Base-by-base conservation (phyloP, 2,888 invertebrate species). In the Lasioglossum lativentre region DNA sequence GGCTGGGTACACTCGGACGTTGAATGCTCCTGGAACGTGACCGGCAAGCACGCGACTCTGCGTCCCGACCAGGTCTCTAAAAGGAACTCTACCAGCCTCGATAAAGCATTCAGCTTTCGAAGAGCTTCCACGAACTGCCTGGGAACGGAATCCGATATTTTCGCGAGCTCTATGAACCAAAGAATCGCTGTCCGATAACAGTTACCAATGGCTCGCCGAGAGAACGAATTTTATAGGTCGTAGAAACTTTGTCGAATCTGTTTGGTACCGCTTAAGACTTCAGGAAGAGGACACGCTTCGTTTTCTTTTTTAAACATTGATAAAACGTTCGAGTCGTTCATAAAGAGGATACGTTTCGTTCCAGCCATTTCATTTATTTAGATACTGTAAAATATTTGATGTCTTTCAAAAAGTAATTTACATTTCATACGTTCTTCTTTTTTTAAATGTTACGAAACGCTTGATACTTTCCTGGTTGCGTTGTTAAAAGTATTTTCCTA, bases 11-110 rank as follows among this genome's bases (percentile, higher is more conserved):
- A 72, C 66, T 80, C 19, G 75, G 45, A 40, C n/a, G 75, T n/a
- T 75, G 47, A 63, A 78, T 75, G 71, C 83, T n/a, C 14, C n/a
- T n/a, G 45, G 52, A 76, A 83, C 76, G 77, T 76, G 82, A 82
- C 82, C 56, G 70, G 59, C 40, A n/a, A n/a, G 47, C 75, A 27
- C 56, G 75, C 68, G 71, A 68, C 66, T n/a, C n/a, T 63, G 30
- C 56, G 52, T n/a, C n/a, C 14, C 80, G 47, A 70, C 5, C 19
- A 14, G 75, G n/a, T 75, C 71, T 71, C 80, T 52, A 52, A 81
- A 75, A 81, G 59, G 70, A n/a, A 47, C 40, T 63, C 40, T 23
- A 16, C 63, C 30, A 16, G 27, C 59, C 16, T 30, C 27, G 16
- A 30, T 63, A 63, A 30, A 63, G 30, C 63, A 63, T 30, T 63